A percentile compares a stretch with the other conserved stretches of the same genome.
These are phyloP conservation scores for Cryptoblepharus egeriae DNA, from an alignment of 2,797 vertebrate genomes.

Conservation along the genomic window DNA sequence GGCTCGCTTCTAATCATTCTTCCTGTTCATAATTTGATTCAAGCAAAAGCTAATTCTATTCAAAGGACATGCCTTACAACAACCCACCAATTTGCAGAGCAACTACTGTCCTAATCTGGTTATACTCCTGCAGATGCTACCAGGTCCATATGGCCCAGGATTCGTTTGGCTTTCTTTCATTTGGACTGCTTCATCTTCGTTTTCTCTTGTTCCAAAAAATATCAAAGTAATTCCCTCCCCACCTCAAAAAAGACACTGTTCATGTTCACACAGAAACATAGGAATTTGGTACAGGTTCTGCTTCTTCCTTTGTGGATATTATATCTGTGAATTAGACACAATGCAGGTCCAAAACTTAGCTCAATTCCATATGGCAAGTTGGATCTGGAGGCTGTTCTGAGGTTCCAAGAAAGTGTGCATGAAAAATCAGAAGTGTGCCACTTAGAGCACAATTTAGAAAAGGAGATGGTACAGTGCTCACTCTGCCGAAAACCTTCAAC, in stretches of 20 bases:
- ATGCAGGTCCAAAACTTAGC: too few relatives aligned
- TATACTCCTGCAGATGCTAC: constrained; percentile 41
- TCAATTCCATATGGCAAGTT: too few relatives aligned
- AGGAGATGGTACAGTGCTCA: too few relatives aligned
- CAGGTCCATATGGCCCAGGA: not conserved
- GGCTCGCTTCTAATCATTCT: constrained; percentile 58
- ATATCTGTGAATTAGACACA: too few relatives aligned
- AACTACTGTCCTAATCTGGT: constrained; percentile 49
- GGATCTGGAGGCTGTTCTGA: too few relatives aligned
- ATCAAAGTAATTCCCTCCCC: not conserved
- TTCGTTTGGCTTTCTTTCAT: constrained; percentile 20
- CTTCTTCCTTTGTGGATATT: not conserved
- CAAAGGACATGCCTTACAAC: constrained; percentile 52
- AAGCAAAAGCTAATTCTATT: constrained; percentile 56
- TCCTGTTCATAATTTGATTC: constrained; percentile 56
- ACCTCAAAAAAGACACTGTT: not conserved
- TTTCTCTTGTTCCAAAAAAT: constrained; percentile 7
- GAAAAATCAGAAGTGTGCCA: too few relatives aligned
- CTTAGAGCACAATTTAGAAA: too few relatives aligned
- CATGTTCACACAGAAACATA: not conserved
- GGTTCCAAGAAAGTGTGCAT: too few relatives aligned
- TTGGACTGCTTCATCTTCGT: not conserved
- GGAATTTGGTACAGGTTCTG: not conserved
- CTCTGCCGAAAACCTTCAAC: too few relatives aligned
- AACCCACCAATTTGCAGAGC: constrained; percentile 38